Evolutionary conservation across 2,797 vertebrate species (phyloP).

Genomic region (Coilia nasus): DNA sequence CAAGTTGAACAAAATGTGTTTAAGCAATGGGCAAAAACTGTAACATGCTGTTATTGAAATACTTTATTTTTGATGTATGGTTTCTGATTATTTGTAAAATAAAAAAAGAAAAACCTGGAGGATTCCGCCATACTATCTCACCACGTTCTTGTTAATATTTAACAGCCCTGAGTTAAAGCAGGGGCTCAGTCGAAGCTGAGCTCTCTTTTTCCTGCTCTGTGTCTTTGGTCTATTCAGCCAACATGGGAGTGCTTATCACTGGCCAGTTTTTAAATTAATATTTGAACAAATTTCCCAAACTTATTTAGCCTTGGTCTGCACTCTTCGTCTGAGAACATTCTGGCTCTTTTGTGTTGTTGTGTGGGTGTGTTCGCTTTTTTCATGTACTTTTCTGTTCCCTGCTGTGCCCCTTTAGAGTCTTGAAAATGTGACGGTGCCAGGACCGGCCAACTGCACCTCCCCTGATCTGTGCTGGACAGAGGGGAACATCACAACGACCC

Average conservation of each 20-base stretch:
- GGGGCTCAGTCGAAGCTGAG: not conserved
- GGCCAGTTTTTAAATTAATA: not conserved
- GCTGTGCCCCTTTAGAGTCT: slow-evolving; percentile 61
- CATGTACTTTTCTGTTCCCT: not conserved
- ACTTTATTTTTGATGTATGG: not conserved
- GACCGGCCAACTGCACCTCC: slow-evolving; percentile 71
- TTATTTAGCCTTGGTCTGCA: not conserved
- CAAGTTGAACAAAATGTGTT: too few relatives aligned
- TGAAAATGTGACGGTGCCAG: slow-evolving; percentile 76
- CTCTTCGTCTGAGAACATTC: not conserved
- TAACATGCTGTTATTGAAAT: not conserved
- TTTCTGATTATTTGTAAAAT: not conserved
- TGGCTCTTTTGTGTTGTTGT: not conserved
- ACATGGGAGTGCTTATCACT: not conserved
- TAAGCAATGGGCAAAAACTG: not conserved
- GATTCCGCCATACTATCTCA: not conserved
- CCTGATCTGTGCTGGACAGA: slow-evolving; percentile 76
- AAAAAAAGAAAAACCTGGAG: not conserved
- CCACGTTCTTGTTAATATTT: slow-evolving; percentile 57
- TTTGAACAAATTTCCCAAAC: not conserved
- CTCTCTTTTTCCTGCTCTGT: not conserved
- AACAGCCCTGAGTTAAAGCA: slow-evolving; percentile 37
- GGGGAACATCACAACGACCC: slow-evolving; percentile 71
- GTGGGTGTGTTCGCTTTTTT: not conserved
- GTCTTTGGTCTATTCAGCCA: not conserved